Base-by-base conservation (phyloP, 2,797 vertebrate species). In the Tenualosa ilisha region DNA sequence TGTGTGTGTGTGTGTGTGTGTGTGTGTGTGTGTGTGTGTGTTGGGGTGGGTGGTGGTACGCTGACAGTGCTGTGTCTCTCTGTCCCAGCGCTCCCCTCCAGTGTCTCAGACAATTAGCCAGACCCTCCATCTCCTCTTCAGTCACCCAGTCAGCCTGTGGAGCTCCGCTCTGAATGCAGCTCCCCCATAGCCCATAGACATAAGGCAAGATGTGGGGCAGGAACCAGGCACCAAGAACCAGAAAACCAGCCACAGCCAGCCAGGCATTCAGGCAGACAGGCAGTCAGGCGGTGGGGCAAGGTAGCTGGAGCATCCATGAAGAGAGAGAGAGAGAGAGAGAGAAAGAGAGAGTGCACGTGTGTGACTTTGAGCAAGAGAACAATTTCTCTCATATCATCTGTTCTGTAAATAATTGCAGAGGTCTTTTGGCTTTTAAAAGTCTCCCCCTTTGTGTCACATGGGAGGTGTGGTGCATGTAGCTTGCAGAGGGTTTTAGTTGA, bases 41-140 rank as follows among this genome's bases (percentile, higher is more conserved):
- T 81, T 31, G 31, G 31, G 31, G 31, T 31, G 81, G 40, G 68
- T n/a, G 82, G 40, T 20, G 11, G 53, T 5, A 50, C 49, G 83
- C 40, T 59, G 17, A 54, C 51, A 56, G 83, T 51, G 49, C 54
- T n/a, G 82, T 83, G 83, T 81, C 51, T 59, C 63, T 49, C 56
- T 7, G n/a, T 84, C 68, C 68, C 68, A 75, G 68, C 37, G 31
- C 68, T 17, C 85, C 83, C 37, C 82, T 88, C 72, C 85, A 85
- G 50, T 84, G 86, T 82, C 84, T 83, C 75, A 24, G 51, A 40
- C 54, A 68, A 51, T 85, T 82, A 51, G 86, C 49, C 79, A 43
- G 22, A 26, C 81, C 82, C 82, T 63, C 51, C 61, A 75, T 83
- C 53, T 85, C 68, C 68, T 7, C 37, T 17, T 75, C 65, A 68